A percentile compares a stretch with the other conserved stretches of the same genome.
phyloP scores from a whole-genome alignment of 2,113 vertebrate genomes.

The Prionailurus viverrinus region DNA sequence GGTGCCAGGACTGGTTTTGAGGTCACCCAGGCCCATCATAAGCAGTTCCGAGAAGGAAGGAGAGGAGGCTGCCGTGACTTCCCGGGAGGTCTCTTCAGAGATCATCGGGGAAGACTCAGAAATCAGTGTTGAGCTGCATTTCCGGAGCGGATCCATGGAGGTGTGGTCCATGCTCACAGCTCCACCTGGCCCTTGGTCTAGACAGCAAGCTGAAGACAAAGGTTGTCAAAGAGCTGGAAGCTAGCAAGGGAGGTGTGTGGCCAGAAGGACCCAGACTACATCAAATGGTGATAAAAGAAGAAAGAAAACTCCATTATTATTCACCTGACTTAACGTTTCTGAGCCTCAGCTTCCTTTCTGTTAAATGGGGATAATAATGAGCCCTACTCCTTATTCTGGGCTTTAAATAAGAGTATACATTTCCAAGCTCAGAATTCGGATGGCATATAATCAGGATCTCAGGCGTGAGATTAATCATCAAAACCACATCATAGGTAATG shows the following conservation, averaged over 20 bases:
- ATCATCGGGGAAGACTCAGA: background rate
- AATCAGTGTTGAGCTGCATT: background rate
- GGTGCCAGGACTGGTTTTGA: background rate
- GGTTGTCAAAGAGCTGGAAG: background rate
- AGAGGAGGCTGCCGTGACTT: background rate
- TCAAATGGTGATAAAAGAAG: background rate
- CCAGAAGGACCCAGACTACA: constrained; percentile 42
- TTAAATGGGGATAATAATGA: background rate
- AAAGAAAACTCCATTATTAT: background rate
- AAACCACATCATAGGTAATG: no score
- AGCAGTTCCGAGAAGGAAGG: constrained; percentile 28
- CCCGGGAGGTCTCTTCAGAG: background rate
- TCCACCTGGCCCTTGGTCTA: background rate
- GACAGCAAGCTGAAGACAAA: background rate
- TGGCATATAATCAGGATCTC: background rate
- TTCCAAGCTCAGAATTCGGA: background rate
- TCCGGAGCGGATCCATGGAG: constrained; percentile 58
- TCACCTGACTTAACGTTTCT: background rate
- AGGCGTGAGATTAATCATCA: background rate
- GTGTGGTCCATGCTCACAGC: background rate
- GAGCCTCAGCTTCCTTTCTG: background rate
- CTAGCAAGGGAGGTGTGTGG: background rate
- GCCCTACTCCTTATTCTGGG: background rate
- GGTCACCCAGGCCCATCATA: background rate
- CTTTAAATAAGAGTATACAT: background rate